These are phyloP conservation scores for Cabera pusaria DNA, from an alignment of 2,888 invertebrate species.

Conservation along the genomic window DNA sequence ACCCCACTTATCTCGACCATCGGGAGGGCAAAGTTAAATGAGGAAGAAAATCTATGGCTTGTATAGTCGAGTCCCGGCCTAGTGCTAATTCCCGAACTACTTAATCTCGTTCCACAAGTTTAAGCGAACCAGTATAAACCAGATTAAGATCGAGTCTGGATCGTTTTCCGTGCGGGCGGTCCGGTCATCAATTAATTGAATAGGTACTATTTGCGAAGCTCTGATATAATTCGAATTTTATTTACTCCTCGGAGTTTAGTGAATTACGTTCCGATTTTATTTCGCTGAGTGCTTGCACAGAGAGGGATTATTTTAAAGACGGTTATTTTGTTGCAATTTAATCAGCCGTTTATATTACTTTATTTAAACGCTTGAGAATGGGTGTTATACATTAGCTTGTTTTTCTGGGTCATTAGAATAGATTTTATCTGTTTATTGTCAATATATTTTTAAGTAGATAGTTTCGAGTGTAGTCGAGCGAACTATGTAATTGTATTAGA, in stretches of 20 bases:
- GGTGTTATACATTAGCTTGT: neutral
- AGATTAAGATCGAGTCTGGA: slow-evolving; percentile 37
- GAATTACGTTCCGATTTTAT: slow-evolving; percentile 27
- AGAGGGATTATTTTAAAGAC: slow-evolving; percentile 21
- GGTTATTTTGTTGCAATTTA: slow-evolving; percentile 25
- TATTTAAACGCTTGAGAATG: slow-evolving; percentile 5
- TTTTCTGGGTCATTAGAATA: too few relatives aligned
- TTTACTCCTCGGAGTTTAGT: slow-evolving; percentile 29
- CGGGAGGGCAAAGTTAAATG: slow-evolving; percentile 63
- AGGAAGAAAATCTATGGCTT: slow-evolving; percentile 67
- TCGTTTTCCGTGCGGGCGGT: slow-evolving; percentile 19
- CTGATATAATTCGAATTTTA: slow-evolving; percentile 33
- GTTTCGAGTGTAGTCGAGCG: too few relatives aligned
- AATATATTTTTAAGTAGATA: too few relatives aligned
- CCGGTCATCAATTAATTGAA: slow-evolving; percentile 30
- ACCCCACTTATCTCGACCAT: slow-evolving; percentile 50
- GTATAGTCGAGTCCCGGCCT: slow-evolving; percentile 56
- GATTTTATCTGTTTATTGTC: too few relatives aligned
- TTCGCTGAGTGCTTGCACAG: slow-evolving; percentile 29
- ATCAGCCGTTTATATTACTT: slow-evolving; percentile 9
- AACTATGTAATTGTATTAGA: too few relatives aligned
- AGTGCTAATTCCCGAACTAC: slow-evolving; percentile 62
- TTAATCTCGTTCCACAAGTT: slow-evolving; percentile 56
- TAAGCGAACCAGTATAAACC: slow-evolving; percentile 44
- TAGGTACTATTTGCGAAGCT: slow-evolving; percentile 22